Conservation (phyloP, 1,140 invertebrate genomes). For the Schlechtendalia chinensis region DNA sequence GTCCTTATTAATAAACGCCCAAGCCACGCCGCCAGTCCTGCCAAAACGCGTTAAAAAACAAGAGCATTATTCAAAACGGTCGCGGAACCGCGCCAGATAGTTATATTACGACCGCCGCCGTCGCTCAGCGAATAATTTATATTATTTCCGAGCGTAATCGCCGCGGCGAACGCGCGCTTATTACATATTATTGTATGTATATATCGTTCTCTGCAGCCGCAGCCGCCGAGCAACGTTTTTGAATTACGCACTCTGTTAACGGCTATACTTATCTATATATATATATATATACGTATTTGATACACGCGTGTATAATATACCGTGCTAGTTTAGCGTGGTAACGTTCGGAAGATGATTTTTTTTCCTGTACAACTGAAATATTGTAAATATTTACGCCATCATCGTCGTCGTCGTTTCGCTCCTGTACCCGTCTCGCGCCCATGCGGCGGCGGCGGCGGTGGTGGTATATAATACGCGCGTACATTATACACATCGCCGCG, state of each 20-base stretch:
- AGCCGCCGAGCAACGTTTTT: not conserved
- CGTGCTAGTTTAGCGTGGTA: no score
- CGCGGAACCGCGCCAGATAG: conserved; percentile 47
- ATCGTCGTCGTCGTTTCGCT: not conserved
- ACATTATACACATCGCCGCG: not conserved
- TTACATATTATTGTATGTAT: not conserved
- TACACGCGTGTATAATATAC: no score
- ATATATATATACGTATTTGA: no score
- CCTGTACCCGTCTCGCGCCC: no score
- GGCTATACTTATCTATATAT: not conserved
- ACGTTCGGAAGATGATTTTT: not conserved
- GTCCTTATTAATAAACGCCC: conserved; percentile 73
- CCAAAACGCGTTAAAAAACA: conserved; percentile 49
- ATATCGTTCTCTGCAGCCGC: not conserved
- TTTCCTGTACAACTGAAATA: not conserved
- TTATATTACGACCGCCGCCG: not conserved
- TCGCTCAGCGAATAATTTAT: conserved; percentile 30
- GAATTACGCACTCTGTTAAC: conserved; percentile 9
- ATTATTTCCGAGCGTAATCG: conserved; percentile 39
- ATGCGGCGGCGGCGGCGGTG: not conserved
- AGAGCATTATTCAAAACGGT: conserved; percentile 49
- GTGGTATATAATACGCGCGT: not conserved
- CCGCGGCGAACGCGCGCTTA: not conserved
- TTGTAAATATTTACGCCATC: conserved; percentile 14
- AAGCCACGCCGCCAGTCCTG: conserved; percentile 67